Evolutionary conservation across 2,797 vertebrate genomes (phyloP).

Genomic region (Pempheris klunzingeri): DNA sequence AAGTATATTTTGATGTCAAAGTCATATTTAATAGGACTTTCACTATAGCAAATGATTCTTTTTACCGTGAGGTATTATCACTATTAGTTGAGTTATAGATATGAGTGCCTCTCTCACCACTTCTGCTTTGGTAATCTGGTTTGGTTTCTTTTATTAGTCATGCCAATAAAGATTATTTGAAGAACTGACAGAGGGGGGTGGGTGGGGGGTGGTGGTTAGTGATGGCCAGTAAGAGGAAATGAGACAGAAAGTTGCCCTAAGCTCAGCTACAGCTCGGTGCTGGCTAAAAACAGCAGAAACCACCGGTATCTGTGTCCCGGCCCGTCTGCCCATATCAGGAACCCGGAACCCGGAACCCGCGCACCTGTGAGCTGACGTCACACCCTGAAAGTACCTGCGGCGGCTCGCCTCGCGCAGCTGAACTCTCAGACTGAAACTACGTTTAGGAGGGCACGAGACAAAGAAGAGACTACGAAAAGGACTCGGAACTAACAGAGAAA

Average conservation of each 20-base stretch:
- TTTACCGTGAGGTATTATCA: no score
- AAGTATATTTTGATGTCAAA: no score
- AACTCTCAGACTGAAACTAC: slow-evolving; percentile 22
- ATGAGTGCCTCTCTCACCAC: no score
- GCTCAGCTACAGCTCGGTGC: background rate
- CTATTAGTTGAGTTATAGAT: no score
- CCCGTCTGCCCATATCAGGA: slow-evolving; percentile 65
- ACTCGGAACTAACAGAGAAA: no score
- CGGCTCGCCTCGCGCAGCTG: slow-evolving; percentile 5
- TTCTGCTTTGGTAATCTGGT: no score
- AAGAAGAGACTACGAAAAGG: background rate
- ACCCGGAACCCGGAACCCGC: slow-evolving; percentile 57
- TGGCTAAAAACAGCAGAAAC: slow-evolving; percentile 30
- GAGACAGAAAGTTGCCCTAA: slow-evolving; percentile 34
- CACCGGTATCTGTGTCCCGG: slow-evolving; percentile 7
- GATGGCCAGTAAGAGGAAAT: slow-evolving; percentile 40
- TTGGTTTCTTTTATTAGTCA: no score
- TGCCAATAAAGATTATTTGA: no score
- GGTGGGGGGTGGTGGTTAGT: background rate
- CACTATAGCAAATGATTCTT: no score
- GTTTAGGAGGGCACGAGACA: background rate
- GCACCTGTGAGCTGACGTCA: slow-evolving; percentile 81
- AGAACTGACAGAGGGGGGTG: background rate
- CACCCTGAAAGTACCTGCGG: slow-evolving; percentile 70
- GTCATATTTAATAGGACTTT: no score